Conservation (phyloP, 2,113 vertebrate genomes). For the Proteles cristata region DNA sequence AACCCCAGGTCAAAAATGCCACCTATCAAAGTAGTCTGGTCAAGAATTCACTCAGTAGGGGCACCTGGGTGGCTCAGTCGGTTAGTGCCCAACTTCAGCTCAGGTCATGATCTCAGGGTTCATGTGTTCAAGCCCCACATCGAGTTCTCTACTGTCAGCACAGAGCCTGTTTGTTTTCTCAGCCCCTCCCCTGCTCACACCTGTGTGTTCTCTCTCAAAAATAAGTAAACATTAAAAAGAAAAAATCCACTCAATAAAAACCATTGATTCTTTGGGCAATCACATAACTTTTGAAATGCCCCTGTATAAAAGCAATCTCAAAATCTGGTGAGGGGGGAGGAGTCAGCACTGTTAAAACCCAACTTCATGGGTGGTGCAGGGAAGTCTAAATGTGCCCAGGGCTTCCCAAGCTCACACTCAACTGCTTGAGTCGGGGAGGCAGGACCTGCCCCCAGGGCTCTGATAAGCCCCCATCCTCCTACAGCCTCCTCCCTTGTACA, state of each 20-base stretch:
- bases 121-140: too few species aligned
- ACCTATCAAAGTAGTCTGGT: neutral
- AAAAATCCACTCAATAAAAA: neutral
- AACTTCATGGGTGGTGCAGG: neutral
- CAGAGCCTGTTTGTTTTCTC: too few species aligned
- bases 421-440: neutral
- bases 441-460: neutral
- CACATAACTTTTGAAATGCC: slow-evolving; percentile 19
- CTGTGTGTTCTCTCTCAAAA: too few species aligned
- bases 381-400: accelerated
- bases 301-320: neutral
- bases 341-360: neutral
- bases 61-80: too few species aligned
- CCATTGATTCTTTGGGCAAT: neutral
- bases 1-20: neutral
- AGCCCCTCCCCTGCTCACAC: too few species aligned
- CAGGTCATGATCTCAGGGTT: too few species aligned
- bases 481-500: neutral
- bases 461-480: too few species aligned
- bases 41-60: neutral
- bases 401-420: accelerated
- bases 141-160: too few species aligned
- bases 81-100: too few species aligned
- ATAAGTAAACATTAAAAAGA: too few species aligned
- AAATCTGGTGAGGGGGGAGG: neutral